A percentile compares a stretch with the other conserved stretches of the same genome.
phyloP scores from a whole-genome alignment of 1,140 invertebrate genomes.

The Caerostris darwini region DNA sequence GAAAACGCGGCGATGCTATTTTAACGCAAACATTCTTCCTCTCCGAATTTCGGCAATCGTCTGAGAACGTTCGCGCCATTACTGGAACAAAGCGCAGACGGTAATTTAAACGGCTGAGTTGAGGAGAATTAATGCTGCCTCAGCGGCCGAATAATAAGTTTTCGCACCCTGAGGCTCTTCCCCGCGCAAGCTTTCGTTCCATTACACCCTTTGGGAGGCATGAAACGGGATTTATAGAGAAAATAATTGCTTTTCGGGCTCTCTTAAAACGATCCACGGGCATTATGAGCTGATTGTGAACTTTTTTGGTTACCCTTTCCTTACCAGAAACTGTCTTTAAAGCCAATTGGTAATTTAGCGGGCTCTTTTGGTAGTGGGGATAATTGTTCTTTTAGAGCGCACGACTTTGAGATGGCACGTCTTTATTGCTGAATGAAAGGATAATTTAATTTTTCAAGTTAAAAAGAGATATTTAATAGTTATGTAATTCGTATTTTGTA shows the following conservation, averaged over 20 bases:
- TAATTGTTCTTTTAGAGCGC: neutral
- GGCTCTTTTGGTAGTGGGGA: neutral
- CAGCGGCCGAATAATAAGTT: constrained; percentile 42
- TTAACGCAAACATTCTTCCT: neutral
- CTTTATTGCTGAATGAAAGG: too few species aligned
- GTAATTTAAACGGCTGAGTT: constrained; percentile 49
- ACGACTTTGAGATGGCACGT: too few species aligned
- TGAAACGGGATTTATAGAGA: constrained; percentile 46
- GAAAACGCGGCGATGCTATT: neutral
- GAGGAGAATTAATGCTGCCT: constrained; percentile 51
- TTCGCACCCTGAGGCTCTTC: neutral
- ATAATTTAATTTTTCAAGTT: too few species aligned
- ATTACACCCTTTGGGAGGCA: constrained; percentile 41
- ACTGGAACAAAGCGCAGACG: neutral
- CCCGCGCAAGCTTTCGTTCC: constrained; percentile 22
- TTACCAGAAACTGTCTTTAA: neutral
- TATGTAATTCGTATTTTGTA: too few species aligned
- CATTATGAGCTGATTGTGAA: constrained; percentile 9
- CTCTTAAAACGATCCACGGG: constrained; percentile 5
- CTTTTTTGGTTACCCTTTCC: neutral
- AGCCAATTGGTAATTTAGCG: neutral
- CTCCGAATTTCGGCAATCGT: neutral
- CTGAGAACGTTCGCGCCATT: neutral
- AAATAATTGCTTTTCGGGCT: constrained; percentile 45
- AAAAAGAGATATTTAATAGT: too few species aligned